Conservation (phyloP, 2,888 invertebrate genomes). For the Macrostomum cliftonense region DNA sequence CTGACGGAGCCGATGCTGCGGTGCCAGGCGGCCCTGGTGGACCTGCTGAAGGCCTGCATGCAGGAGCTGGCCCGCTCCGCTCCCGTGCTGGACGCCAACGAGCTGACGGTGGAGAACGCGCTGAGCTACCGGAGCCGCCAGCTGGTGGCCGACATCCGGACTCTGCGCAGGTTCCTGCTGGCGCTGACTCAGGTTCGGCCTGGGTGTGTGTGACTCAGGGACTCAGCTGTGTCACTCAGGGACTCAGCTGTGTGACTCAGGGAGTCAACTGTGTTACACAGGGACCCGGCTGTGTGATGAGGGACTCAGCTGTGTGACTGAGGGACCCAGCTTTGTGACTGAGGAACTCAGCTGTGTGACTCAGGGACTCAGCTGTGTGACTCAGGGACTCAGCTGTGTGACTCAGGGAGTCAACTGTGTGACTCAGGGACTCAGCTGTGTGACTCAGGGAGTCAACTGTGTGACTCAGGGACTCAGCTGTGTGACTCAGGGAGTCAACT, state of each 20-base stretch:
- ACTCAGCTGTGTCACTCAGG: background rate
- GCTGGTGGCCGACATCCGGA: constrained; percentile 70
- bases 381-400: too few species aligned
- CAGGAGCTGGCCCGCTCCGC: constrained; percentile 74
- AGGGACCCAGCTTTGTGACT: too few species aligned
- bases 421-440: too few species aligned
- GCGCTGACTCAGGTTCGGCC: constrained; percentile 38
- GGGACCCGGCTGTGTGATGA: too few species aligned
- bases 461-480: too few species aligned
- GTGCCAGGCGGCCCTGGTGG: constrained; percentile 70
- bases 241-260: too few species aligned
- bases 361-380: too few species aligned
- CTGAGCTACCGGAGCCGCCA: constrained; percentile 66
- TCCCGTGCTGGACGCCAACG: constrained; percentile 54
- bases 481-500: too few species aligned
- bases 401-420: too few species aligned
- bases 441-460: too few species aligned
- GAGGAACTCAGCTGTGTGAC: too few species aligned
- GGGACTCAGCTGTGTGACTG: constrained; percentile 54
- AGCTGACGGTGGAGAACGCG: constrained; percentile 79
- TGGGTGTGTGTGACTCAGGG: background rate
- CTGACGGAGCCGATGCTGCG: constrained; percentile 58
- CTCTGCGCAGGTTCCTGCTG: constrained; percentile 61
- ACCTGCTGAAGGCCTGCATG: constrained; percentile 74
- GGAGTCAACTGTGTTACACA: too few species aligned